phyloP scores from a whole-genome alignment of 23 tunicate species.

The Botrylloides violaceus region DNA sequence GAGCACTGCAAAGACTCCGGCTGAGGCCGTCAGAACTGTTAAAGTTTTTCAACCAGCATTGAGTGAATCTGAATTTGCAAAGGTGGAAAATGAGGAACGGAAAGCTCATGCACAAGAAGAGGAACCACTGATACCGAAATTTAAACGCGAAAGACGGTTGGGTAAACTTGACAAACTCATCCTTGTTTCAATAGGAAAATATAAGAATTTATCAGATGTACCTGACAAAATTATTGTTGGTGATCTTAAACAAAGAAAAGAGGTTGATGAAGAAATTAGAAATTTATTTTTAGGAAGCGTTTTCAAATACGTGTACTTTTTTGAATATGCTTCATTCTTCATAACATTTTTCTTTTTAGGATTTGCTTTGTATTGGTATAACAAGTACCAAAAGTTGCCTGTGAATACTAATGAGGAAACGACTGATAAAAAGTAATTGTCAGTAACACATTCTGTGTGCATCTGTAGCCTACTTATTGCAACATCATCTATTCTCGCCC shows the following conservation, averaged over 20 bases:
- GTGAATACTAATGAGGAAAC: not conserved
- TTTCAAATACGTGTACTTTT: conserved; percentile 7
- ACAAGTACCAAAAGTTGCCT: not conserved
- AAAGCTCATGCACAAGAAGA: not conserved
- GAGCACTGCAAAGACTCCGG: not conserved
- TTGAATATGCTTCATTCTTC: conserved; percentile 16
- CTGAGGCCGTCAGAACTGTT: not conserved
- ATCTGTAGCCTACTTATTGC: too few relatives aligned
- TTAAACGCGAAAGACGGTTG: not conserved
- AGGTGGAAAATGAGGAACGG: not conserved
- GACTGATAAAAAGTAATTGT: too few relatives aligned
- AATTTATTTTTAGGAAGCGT: conserved; percentile 8
- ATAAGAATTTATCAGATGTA: conserved; percentile 1
- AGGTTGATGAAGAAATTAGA: conserved; percentile 1
- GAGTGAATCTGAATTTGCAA: not conserved
- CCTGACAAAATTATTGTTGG: conserved; percentile 1
- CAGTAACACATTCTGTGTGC: too few relatives aligned
- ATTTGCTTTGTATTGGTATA: conserved; percentile 3
- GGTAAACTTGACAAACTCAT: not conserved
- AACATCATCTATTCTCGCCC: too few relatives aligned
- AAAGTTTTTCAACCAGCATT: not conserved
- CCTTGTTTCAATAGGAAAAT: conserved; percentile 5
- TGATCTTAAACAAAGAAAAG: not conserved
- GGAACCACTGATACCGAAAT: not conserved
- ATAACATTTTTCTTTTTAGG: conserved; percentile 5